Evolutionary conservation across 2,888 invertebrate genomes (phyloP).

Genomic region (Perithous albicinctus): DNA sequence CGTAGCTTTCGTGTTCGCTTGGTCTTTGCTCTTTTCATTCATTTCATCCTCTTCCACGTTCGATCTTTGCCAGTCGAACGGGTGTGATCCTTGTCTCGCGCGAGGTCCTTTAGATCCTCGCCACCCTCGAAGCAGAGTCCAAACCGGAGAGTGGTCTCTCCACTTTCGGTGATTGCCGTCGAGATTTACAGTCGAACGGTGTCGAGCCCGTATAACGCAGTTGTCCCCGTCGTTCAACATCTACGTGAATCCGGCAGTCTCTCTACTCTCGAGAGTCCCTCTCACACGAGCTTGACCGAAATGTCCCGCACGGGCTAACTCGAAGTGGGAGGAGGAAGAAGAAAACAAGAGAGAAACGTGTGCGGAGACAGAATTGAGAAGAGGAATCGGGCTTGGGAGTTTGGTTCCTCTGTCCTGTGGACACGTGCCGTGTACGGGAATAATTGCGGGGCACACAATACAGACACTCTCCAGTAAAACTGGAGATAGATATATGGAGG

Average conservation of each 20-base stretch:
- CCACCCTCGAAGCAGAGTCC: conserved; percentile 59
- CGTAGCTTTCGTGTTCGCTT: conserved; percentile 11
- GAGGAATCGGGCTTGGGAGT: conserved; percentile 59
- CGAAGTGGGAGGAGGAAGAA: conserved; percentile 23
- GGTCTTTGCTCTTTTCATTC: conserved; percentile 52
- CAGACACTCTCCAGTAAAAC: conserved; percentile 12
- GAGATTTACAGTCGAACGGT: conserved; percentile 78
- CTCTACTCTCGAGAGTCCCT: conserved; percentile 39
- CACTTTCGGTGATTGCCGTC: conserved; percentile 80
- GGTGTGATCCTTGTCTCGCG: conserved; percentile 44
- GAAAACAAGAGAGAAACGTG: conserved; percentile 41
- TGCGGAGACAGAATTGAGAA: conserved; percentile 38
- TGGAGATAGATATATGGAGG: conserved; percentile 11
- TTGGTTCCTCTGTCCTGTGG: conserved; percentile 32
- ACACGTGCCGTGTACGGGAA: conserved; percentile 61
- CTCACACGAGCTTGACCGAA: conserved; percentile 62
- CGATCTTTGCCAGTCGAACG: conserved; percentile 61
- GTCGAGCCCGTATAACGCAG: conserved; percentile 59
- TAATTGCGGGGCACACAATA: conserved; percentile 54
- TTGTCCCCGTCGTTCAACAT: conserved; percentile 61
- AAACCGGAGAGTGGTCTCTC: conserved; percentile 72
- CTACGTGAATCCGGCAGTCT: conserved; percentile 51
- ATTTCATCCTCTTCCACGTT: conserved; percentile 38
- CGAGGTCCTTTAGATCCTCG: conserved; percentile 56
- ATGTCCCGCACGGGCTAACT: conserved; percentile 50